Base-by-base conservation (phyloP, 2,888 invertebrate genomes). In the Acleris literana region DNA sequence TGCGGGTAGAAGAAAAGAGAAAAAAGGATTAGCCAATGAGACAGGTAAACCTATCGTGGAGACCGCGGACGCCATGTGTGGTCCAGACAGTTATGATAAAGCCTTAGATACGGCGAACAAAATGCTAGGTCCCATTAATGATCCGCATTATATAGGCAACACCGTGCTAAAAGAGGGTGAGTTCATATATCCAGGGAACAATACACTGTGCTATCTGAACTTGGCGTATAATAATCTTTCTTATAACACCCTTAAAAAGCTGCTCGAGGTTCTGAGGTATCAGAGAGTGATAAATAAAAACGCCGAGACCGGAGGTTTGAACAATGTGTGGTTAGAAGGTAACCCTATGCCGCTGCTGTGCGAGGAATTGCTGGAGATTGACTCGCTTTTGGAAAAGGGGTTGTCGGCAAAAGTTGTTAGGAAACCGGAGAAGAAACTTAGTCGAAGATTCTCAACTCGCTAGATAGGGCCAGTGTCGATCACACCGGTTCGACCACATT, bases 141-240 rank as follows among this genome's bases (percentile, higher is more conserved):
- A 87, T 66, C 83, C 86, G 0, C 88, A 78, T 46, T 70, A 64
- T 22, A 51, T 64, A n/a, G 39, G 46, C 0, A 76, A 86, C 25
- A 80, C 74, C 0, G 55, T 67, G 5, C 17, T 63, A 1, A 76
- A 68, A 64, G 71, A 81, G n/a, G 78, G 70, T 0, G 48, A 67
- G 0, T 46, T 74, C 0, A 78, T 77, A 59, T 85, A 84, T 48
- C 61, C 68, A 0, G 89, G 88, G 0, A 89, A 90, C 62, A 85
- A 86, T 58, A n/a, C 63, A 0, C 64, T 90, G 11, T 72, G 74
- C 13, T 84, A 79, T 62, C 73, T 90, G 17, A 90, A 86, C 69
- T 9, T 89, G 0, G 78, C 86, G 0, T 90, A 83, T 62, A 90
- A 88, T 48, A 75, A 80, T 59, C 51, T 89, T 2, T 76, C 76